A percentile compares a stretch with the other conserved stretches of the same genome.
Conservation (phyloP, 2,797 vertebrate genomes). For the Paguma larvata region DNA sequence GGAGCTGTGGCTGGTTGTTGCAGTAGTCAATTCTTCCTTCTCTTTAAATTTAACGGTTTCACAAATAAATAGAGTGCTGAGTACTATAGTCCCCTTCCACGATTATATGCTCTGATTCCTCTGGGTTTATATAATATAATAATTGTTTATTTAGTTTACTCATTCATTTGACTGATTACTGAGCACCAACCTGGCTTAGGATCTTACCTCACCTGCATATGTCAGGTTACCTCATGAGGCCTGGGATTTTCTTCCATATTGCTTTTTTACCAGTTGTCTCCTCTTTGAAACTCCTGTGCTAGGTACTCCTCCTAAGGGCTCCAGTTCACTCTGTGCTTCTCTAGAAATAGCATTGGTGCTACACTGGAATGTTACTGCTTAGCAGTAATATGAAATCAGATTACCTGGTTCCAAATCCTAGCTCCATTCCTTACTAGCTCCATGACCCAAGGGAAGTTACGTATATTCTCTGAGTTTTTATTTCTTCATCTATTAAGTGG, state of each 20-base stretch:
- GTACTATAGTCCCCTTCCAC: neutral
- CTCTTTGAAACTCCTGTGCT: neutral
- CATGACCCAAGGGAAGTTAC: neutral
- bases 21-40: neutral
- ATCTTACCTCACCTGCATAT: neutral
- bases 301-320: neutral
- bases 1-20: neutral
- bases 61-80: neutral
- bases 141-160: neutral
- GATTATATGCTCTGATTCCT: constrained; percentile 30
- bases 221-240: neutral
- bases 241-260: neutral
- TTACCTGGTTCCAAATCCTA: neutral
- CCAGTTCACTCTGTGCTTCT: neutral
- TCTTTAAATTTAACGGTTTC: constrained; percentile 36
- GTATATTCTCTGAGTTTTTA: neutral
- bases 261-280: neutral
- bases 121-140: neutral
- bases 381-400: neutral
- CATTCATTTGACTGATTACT: neutral
- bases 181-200: neutral
- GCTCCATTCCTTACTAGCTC: neutral
- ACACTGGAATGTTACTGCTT: neutral
- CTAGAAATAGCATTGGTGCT: neutral
- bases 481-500: constrained; percentile 31